Evolutionary conservation across 2,797 vertebrate species (phyloP).

Genomic region (Acanthurus lineatus): DNA sequence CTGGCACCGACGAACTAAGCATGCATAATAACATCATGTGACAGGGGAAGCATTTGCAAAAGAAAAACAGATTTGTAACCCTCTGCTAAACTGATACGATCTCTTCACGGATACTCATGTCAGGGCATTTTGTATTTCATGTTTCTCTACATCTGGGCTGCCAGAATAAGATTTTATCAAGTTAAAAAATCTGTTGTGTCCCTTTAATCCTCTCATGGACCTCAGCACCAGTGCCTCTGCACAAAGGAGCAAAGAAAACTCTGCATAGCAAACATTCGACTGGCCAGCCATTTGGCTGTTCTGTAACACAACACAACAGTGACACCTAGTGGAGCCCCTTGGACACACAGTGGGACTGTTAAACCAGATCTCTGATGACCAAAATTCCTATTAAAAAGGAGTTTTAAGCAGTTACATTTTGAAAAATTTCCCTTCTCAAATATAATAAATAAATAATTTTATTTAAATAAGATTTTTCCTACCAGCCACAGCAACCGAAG

Average conservation of each 20-base stretch:
- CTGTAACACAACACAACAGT: slow-evolving; percentile 44
- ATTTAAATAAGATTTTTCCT: neutral
- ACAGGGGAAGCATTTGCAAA: slow-evolving; percentile 32
- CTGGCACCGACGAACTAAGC: slow-evolving; percentile 49
- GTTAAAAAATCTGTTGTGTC: slow-evolving; percentile 37
- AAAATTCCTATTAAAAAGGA: neutral
- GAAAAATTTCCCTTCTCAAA: neutral
- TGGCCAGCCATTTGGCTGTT: neutral
- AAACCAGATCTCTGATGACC: neutral
- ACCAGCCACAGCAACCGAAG: neutral
- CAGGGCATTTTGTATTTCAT: slow-evolving; percentile 30
- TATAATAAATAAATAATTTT: neutral
- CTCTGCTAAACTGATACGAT: slow-evolving; percentile 33
- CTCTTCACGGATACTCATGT: neutral
- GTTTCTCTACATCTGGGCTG: slow-evolving; percentile 8
- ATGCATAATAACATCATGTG: slow-evolving; percentile 67
- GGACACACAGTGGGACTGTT: neutral
- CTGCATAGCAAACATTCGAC: slow-evolving; percentile 40
- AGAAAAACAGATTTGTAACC: slow-evolving; percentile 48
- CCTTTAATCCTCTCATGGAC: slow-evolving; percentile 49
- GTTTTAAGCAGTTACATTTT: neutral
- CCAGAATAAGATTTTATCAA: slow-evolving; percentile 28
- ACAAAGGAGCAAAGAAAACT: slow-evolving; percentile 63
- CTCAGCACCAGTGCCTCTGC: slow-evolving; percentile 21
- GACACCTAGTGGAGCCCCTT: slow-evolving; percentile 69